These are phyloP conservation scores for Alsophila aescularia DNA, from an alignment of 2,888 invertebrate genomes.

Conservation along the genomic window DNA sequence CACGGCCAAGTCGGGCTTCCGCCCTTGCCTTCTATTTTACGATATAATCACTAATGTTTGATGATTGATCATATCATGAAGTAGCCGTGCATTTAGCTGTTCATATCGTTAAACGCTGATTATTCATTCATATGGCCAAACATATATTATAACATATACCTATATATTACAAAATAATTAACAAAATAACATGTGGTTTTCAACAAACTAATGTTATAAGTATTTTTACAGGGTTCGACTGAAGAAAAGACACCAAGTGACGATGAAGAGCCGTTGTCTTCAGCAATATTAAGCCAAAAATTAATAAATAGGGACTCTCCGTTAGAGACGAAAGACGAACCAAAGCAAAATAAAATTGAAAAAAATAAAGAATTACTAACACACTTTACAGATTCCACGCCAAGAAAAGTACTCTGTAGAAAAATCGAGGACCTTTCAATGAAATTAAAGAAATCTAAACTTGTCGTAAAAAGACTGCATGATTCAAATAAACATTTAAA, in stretches of 20 bases:
- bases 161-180: too few species aligned
- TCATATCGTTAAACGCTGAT: too few species aligned
- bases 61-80: too few species aligned
- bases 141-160: too few species aligned
- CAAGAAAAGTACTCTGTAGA: slow-evolving; percentile 11
- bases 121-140: too few species aligned
- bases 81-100: too few species aligned
- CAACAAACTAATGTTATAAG: not conserved
- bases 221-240: not conserved
- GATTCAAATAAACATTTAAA: slow-evolving; percentile 10
- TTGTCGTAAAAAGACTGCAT: not conserved
- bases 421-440: slow-evolving; percentile 5
- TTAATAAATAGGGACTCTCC: not conserved
- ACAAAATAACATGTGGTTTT: not conserved
- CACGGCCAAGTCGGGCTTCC: too few species aligned
- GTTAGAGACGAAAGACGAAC: not conserved
- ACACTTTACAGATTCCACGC: not conserved
- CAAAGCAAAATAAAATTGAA: not conserved
- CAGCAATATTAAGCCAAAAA: not conserved
- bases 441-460: not conserved
- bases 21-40: too few species aligned
- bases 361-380: not conserved
- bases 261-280: not conserved
- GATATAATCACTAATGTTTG: too few species aligned
- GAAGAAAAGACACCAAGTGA: not conserved